Percentiles rank a stretch among this genome's conserved stretches.
phyloP scores from a whole-genome alignment of 2,113 vertebrate species.

The Hippopotamus amphibius region DNA sequence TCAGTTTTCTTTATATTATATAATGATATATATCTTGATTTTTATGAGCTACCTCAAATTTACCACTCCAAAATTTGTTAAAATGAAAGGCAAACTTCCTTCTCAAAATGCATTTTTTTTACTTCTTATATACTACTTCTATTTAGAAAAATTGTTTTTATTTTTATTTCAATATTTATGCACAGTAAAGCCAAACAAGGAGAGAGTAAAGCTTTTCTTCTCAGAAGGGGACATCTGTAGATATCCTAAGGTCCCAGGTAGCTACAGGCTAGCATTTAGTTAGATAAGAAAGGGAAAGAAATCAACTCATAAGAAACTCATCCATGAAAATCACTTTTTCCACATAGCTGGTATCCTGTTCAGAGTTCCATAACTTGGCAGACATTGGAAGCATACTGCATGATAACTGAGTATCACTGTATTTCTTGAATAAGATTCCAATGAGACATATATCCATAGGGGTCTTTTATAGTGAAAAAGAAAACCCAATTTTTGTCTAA shows the following conservation, averaged over 20 bases:
- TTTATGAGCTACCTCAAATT: neutral
- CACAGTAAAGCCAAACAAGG: neutral
- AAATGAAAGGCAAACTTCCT: neutral
- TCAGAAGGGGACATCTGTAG: neutral
- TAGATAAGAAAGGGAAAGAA: neutral
- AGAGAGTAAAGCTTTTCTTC: neutral
- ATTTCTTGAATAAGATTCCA: neutral
- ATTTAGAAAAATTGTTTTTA: neutral
- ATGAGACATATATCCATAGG: neutral
- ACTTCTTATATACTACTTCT: neutral
- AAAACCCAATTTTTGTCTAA: neutral
- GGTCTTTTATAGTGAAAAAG: neutral
- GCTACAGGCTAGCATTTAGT: neutral
- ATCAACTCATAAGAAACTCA: neutral
- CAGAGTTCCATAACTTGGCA: neutral
- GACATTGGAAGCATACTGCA: rapidly evolving
- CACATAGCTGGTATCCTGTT: neutral
- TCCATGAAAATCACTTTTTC: neutral
- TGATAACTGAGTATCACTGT: neutral
- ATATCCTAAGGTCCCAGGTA: neutral
- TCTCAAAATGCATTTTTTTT: neutral
- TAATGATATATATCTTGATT: neutral
- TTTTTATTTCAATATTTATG: neutral
- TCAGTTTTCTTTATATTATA: neutral
- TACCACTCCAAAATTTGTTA: neutral